Conservation (phyloP, 2,797 vertebrate genomes). For the Aplochiton taeniatus region DNA sequence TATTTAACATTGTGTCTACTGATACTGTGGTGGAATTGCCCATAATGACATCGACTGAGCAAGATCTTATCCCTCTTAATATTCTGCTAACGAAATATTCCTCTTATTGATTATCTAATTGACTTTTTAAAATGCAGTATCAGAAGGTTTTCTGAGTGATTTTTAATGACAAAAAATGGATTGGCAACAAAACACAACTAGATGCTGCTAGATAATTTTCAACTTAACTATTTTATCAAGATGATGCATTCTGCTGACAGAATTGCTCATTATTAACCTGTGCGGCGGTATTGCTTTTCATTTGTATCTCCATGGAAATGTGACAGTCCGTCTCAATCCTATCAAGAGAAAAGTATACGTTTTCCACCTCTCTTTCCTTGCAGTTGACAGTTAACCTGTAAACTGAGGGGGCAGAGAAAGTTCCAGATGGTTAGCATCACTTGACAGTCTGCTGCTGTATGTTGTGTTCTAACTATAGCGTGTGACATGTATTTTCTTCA, state of each 20-base stretch:
- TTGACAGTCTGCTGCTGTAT: not conserved
- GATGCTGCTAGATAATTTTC: constrained; percentile 50
- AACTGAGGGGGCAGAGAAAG: not conserved
- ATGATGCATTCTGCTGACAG: constrained; percentile 47
- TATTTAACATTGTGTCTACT: constrained; percentile 29
- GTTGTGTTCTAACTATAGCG: no score
- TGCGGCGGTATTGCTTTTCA: constrained; percentile 27
- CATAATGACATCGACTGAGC: constrained; percentile 56
- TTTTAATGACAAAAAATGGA: constrained; percentile 68
- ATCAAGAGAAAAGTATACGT: constrained; percentile 16
- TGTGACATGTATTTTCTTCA: no score
- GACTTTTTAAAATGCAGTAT: constrained; percentile 70
- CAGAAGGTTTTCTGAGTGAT: constrained; percentile 51
- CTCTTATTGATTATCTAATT: constrained; percentile 65
- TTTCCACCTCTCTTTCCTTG: constrained; percentile 15
- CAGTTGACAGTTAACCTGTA: constrained; percentile 7
- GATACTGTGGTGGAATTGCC: constrained; percentile 36
- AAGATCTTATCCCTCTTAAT: constrained; percentile 66
- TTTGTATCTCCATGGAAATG: constrained; percentile 21
- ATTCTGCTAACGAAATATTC: constrained; percentile 66
- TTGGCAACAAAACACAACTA: constrained; percentile 51
- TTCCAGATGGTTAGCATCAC: not conserved
- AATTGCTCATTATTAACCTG: constrained; percentile 23
- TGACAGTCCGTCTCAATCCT: constrained; percentile 26
- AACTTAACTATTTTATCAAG: constrained; percentile 46